Base-by-base conservation (phyloP, 1,140 invertebrate species). In the Temnothorax longispinosus region DNA sequence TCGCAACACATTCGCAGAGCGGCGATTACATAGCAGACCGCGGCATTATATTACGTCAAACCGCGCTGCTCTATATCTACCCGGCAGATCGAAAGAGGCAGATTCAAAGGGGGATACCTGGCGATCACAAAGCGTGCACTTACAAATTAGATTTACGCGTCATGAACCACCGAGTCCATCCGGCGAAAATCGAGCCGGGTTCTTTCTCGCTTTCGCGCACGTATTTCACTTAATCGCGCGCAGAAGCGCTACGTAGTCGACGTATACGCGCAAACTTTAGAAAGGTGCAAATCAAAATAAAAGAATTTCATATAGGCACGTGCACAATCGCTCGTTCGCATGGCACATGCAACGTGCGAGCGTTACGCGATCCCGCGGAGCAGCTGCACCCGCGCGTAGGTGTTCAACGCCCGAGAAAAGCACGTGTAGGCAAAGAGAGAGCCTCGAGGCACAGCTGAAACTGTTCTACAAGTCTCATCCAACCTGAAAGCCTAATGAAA, bases 401-500 rank as follows among this genome's bases (percentile, higher is more conserved):
- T 52, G 85, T 80, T 13, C 50, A 77, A 58, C 54, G 54, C 27
- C 27, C 38, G 50, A 21, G 47, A 60, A 62, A 7, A n/a, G 58
- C 10, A 11, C 50, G 77, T 35, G 54, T 76, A 88, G 67, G 81
- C 50, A 52, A 84, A 86, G 32, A 65, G 60, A 71, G 50, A 72
- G 62, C 72, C 58, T 85, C 72, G 35, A 41, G 69, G 69, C 74
- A 60, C 78, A 60, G 74, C 77, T 85, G 82, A 85, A 85, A 77
- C 71, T 69, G 41, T 85, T 85, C 77, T 52, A 74, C 56, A n/a
- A 58, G 58, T 41, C 80, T 38, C 69, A 75, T 84, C 54, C 69
- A 41, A 84, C 41, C 32, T 84, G 74, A 81, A 69, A 86, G 85
- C 75, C 38, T 78, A 86, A 80, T 67, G 93, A 94, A 95, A 95